Percentiles rank a stretch among this genome's conserved stretches.
These are phyloP conservation scores for Sebastes fasciatus DNA, from an alignment of 2,113 vertebrate genomes.

Conservation along the genomic window DNA sequence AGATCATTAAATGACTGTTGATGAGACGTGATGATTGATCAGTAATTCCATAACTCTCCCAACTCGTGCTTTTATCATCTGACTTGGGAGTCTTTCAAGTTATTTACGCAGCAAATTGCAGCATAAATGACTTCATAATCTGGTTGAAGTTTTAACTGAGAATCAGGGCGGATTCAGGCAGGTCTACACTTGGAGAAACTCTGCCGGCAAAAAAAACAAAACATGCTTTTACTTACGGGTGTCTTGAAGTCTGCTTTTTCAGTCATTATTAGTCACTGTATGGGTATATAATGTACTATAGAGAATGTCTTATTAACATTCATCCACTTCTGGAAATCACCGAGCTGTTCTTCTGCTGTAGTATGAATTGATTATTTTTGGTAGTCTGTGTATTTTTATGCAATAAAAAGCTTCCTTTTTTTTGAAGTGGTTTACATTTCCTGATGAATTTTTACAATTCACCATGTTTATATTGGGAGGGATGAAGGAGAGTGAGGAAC, in stretches of 20 bases:
- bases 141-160: constrained; percentile 1
- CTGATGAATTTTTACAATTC: not conserved
- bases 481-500: not conserved
- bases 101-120: not conserved
- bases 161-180: not conserved
- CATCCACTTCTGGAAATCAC: constrained; percentile 26
- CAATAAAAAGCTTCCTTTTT: constrained; percentile 69
- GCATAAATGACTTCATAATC: not conserved
- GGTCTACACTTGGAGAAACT: not conserved
- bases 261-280: constrained; percentile 3
- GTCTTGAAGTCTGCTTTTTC: constrained; percentile 19
- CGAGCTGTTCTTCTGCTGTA: constrained; percentile 59
- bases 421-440: constrained; percentile 13
- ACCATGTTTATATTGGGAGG: not conserved
- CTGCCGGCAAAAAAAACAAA: not conserved
- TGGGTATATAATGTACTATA: constrained; percentile 19
- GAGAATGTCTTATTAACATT: constrained; percentile 28
- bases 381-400: constrained; percentile 65
- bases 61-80: not conserved
- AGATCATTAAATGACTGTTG: not conserved
- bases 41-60: not conserved
- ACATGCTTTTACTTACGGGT: not conserved
- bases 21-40: not conserved
- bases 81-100: not conserved
- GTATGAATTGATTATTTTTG: constrained; percentile 55